Conservation (phyloP, 2,113 vertebrate species). For the Tyrannus savana region DNA sequence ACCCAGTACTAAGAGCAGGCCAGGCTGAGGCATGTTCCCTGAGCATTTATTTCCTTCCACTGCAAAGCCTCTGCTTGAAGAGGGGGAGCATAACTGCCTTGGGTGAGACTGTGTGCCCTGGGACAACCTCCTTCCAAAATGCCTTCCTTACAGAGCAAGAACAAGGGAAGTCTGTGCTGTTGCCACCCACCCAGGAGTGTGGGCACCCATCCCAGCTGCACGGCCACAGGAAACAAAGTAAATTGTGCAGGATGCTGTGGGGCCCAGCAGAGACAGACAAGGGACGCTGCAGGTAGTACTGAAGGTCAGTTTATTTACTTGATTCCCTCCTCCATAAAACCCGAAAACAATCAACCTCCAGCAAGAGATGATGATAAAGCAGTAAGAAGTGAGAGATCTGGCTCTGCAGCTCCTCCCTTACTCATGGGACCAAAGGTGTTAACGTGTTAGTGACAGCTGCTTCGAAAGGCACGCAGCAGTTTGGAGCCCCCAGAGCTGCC, state of each 20-base stretch:
- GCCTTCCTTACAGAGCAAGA: background rate
- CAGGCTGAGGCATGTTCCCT: background rate
- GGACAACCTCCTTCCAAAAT: background rate
- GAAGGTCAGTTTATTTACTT: slow-evolving; percentile 49
- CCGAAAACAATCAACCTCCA: background rate
- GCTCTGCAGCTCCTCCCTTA: background rate
- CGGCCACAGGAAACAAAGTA: background rate
- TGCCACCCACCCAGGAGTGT: background rate
- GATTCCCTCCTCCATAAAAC: background rate
- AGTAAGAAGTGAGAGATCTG: background rate
- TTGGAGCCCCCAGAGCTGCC: background rate
- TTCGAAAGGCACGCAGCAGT: background rate
- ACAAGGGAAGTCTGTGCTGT: background rate
- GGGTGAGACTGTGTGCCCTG: rapidly evolving
- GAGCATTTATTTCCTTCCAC: background rate
- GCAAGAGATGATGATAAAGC: slow-evolving; percentile 18
- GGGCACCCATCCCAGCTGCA: background rate
- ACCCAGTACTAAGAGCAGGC: background rate
- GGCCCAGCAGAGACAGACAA: background rate
- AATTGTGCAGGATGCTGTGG: rapidly evolving
- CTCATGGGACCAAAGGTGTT: background rate
- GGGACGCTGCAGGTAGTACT: background rate
- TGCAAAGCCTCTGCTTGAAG: rapidly evolving
- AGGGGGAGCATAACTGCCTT: background rate
- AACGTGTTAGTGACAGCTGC: background rate